Evolutionary conservation across 1,140 invertebrate genomes (phyloP).

Genomic region (Penaeus chinensis): DNA sequence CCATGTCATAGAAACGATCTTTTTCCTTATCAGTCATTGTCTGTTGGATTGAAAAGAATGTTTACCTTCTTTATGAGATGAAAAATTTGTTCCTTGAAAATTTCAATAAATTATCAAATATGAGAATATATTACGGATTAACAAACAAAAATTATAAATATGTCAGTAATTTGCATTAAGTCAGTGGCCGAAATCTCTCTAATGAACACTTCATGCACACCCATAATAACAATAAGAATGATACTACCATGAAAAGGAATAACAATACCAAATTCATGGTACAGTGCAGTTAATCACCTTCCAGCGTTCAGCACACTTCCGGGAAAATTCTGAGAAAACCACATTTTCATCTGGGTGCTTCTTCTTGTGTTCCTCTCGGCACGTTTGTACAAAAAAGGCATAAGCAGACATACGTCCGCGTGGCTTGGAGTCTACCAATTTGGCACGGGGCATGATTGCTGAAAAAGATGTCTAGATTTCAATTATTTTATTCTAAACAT

Average conservation of each 20-base stretch:
- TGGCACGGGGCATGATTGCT: constrained; percentile 56
- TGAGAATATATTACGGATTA: not conserved
- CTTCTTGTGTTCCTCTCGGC: constrained; percentile 98
- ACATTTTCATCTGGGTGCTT: constrained; percentile 99
- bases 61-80: not conserved
- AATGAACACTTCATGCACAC: no score
- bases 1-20: constrained; percentile 98
- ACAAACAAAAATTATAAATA: not conserved
- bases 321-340: constrained; percentile 98
- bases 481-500: not conserved
- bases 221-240: not conserved
- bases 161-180: no score
- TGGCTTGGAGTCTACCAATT: constrained; percentile 70
- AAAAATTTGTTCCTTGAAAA: no score
- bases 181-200: no score
- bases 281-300: constrained; percentile 76
- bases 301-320: constrained; percentile 99
- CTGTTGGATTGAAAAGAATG: constrained; percentile 9
- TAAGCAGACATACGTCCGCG: constrained; percentile 99
- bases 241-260: not conserved
- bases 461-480: not conserved
- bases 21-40: constrained; percentile 98
- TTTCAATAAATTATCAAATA: no score
- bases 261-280: constrained; percentile 3
- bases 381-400: constrained; percentile 99